Conservation (phyloP, 2,113 vertebrate genomes). For the Eonycteris spelaea region DNA sequence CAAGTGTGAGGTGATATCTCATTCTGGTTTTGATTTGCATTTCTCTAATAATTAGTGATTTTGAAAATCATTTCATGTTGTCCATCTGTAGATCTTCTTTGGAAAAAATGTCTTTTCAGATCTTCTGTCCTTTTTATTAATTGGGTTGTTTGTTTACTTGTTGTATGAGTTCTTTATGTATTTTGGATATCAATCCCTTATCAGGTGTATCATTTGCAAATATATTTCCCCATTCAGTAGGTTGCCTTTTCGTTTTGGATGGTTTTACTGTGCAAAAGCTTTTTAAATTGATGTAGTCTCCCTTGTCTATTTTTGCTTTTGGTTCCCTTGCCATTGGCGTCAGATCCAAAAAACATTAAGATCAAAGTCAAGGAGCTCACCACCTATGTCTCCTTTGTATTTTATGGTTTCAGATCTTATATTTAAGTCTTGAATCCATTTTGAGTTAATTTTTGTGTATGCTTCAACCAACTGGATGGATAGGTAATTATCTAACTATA, state of each 20-base stretch:
- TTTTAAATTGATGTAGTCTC: neutral
- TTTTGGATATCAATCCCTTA: neutral
- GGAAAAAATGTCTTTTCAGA: neutral
- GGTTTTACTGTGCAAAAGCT: neutral
- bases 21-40: neutral
- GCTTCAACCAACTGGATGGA: constrained; percentile 1
- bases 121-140: neutral
- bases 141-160: neutral
- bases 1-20: neutral
- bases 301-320: neutral
- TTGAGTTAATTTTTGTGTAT: neutral
- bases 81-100: neutral
- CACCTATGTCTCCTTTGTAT: neutral
- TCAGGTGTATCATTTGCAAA: neutral
- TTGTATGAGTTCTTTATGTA: neutral
- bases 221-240: neutral
- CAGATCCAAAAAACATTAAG: neutral
- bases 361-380: neutral
- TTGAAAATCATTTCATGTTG: neutral
- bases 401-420: neutral
- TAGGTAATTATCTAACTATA: constrained; percentile 21
- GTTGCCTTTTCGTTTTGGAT: neutral
- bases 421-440: neutral
- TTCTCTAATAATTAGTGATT: neutral
- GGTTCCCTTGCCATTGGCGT: neutral